Conservation (phyloP, 2,797 vertebrate species). For the Novumbra hubbsi region DNA sequence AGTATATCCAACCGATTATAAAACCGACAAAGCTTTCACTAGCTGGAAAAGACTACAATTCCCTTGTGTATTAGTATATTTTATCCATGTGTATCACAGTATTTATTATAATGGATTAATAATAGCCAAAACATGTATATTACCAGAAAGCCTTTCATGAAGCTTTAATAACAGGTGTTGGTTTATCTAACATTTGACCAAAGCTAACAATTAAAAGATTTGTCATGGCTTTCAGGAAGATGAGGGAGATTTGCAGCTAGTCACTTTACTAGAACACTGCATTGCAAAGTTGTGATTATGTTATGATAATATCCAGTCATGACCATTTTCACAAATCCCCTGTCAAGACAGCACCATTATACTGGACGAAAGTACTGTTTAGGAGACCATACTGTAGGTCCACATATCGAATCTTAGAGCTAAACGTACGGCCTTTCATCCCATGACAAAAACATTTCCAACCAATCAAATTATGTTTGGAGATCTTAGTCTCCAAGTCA, state of each 20-base stretch:
- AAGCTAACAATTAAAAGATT: slow-evolving; percentile 41
- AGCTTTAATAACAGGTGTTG: slow-evolving; percentile 37
- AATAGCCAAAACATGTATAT: slow-evolving; percentile 44
- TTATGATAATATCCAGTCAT: slow-evolving; percentile 44
- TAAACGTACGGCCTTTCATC: slow-evolving; percentile 1
- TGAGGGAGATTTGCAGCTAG: not conserved
- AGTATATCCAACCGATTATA: too few relatives aligned
- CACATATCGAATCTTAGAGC: slow-evolving; percentile 21
- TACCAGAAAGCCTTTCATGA: slow-evolving; percentile 42
- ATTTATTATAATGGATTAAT: slow-evolving; percentile 10
- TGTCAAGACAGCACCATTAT: slow-evolving; percentile 1
- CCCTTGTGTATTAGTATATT: not conserved
- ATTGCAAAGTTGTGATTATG: slow-evolving; percentile 24
- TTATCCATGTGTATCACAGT: not conserved
- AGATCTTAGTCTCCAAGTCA: slow-evolving; percentile 16
- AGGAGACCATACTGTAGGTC: slow-evolving; percentile 14
- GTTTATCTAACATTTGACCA: slow-evolving; percentile 45
- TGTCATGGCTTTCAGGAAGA: slow-evolving; percentile 17
- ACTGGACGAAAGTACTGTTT: not conserved
- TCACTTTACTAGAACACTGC: slow-evolving; percentile 10
- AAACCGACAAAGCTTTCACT: not conserved
- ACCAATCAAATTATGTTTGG: slow-evolving; percentile 33
- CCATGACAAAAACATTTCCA: slow-evolving; percentile 20
- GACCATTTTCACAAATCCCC: slow-evolving; percentile 19
- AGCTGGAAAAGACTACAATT: not conserved